Percentiles rank a stretch among this genome's conserved stretches.
Evolutionary conservation across 1,140 invertebrate species (phyloP).

Genomic region (Drosophila novamexicana): DNA sequence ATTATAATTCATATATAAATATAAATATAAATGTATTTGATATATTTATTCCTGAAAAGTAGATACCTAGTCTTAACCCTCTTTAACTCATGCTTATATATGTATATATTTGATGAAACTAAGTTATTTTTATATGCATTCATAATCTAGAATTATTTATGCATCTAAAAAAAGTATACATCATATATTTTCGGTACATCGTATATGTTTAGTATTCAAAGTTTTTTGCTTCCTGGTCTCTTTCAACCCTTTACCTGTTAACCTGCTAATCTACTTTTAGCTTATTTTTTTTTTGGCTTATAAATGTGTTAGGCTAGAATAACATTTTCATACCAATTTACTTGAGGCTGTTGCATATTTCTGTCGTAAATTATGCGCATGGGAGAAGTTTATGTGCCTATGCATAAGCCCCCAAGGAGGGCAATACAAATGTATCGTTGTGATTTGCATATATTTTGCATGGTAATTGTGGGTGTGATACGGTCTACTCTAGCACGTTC

Average conservation of each 20-base stretch:
- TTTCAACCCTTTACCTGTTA: slow-evolving; percentile 15
- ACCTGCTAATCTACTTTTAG: slow-evolving; percentile 12
- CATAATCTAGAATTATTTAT: too few relatives aligned
- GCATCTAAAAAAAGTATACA: too few relatives aligned
- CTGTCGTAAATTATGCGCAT: slow-evolving; percentile 49
- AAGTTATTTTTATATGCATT: too few relatives aligned
- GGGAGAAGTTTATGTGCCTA: slow-evolving; percentile 20
- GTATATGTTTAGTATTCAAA: not conserved
- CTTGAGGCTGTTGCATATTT: slow-evolving; percentile 58
- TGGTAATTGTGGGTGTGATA: slow-evolving; percentile 20
- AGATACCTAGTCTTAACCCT: too few relatives aligned
- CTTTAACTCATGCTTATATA: too few relatives aligned
- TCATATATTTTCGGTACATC: not conserved
- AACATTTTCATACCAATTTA: slow-evolving; percentile 43
- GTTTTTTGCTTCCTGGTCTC: not conserved
- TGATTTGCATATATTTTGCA: slow-evolving; percentile 66
- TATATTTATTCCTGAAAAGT: too few relatives aligned
- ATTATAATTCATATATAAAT: too few relatives aligned
- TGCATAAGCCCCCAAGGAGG: slow-evolving; percentile 1
- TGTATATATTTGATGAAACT: too few relatives aligned
- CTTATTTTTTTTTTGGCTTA: slow-evolving; percentile 7
- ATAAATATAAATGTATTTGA: too few relatives aligned
- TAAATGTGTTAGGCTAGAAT: slow-evolving; percentile 18
- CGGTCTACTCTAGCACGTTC: not conserved
- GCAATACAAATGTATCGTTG: slow-evolving; percentile 49